Base-by-base conservation (phyloP, 2,888 invertebrate genomes). In the Eristalinus sepulchralis region DNA sequence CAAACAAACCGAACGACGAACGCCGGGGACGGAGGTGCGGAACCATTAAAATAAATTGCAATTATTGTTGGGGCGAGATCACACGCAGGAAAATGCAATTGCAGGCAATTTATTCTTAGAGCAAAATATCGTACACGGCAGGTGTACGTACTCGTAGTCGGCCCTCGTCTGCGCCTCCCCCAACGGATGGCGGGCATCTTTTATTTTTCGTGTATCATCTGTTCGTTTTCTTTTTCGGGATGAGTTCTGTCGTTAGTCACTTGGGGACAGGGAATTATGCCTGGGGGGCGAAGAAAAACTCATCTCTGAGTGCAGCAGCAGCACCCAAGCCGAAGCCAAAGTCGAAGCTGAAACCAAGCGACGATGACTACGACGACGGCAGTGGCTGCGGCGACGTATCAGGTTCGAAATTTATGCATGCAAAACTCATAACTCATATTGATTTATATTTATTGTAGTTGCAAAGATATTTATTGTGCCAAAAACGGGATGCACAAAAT, bases 341-440 rank as follows among this genome's bases (percentile, higher is more conserved):
- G 47, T 8, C 47, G 47, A 47, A 47, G n/a, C 47, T 10, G 36
- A 36, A 27, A 10, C 24, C 31, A 34, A 36, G 24, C 34, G 1
- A n/a, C 33, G 17, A 55, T 8, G 34, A 17, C 47, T n/a, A 8
- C 47, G 4, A 57, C 64, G 33, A 39, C 34, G 72, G 64, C 72
- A 2, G 62, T 39, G 57, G 20, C 55, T 13, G 36, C 71, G 62
- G 33, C 67, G 81, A 73, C 66, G 82, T 82, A 82, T 81, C 81
- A 73, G 67, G 70, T 85, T 82, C 59, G 64, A 85, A 85, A 85
- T 85, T 82, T 85, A 82, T 85, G 77, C 85, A 82, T 78, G 77
- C 85, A 85, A 85, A 85, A 78, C 68, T 77, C 85, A 85, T 85
- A 82, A 85, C 72, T 85, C 85, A 85, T 85, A 85, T 85, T 85